These are phyloP conservation scores for Ceyx erithaca DNA, from an alignment of 2,797 vertebrate genomes.

Conservation along the genomic window DNA sequence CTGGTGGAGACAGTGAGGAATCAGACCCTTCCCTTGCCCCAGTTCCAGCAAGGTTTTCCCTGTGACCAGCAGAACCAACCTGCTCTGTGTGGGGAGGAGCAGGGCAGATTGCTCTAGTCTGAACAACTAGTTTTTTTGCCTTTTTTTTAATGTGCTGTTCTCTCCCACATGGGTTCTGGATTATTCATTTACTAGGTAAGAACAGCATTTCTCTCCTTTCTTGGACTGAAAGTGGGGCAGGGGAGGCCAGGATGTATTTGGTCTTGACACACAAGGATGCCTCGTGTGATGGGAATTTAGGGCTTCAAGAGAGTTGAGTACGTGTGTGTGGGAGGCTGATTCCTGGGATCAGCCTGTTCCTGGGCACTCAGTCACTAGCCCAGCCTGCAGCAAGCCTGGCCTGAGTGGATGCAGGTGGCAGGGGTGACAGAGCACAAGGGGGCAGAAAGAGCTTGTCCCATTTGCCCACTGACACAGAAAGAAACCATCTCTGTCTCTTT, in stretches of 20 bases:
- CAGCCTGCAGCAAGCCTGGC: accelerated
- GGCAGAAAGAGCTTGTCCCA: background rate
- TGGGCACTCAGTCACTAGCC: background rate
- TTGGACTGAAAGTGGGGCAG: background rate
- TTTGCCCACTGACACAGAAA: no score
- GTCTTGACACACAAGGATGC: background rate
- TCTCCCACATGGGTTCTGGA: background rate
- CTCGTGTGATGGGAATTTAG: background rate
- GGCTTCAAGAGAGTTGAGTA: background rate
- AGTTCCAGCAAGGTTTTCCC: accelerated
- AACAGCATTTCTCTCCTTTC: background rate
- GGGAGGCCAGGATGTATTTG: background rate
- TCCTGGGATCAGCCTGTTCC: background rate
- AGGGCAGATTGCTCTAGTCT: background rate
- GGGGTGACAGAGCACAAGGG: background rate
- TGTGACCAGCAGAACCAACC: background rate
- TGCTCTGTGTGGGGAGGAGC: background rate
- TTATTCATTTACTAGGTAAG: constrained; percentile 48
- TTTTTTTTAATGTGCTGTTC: background rate
- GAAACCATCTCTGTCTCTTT: no score
- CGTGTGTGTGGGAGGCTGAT: background rate
- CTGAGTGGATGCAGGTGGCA: background rate
- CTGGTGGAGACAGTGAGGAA: background rate
- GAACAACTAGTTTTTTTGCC: background rate
- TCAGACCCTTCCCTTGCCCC: no score